A percentile compares a stretch with the other conserved stretches of the same genome.
phyloP scores from a whole-genome alignment of 1,140 invertebrate species.

The Apis laboriosa region DNA sequence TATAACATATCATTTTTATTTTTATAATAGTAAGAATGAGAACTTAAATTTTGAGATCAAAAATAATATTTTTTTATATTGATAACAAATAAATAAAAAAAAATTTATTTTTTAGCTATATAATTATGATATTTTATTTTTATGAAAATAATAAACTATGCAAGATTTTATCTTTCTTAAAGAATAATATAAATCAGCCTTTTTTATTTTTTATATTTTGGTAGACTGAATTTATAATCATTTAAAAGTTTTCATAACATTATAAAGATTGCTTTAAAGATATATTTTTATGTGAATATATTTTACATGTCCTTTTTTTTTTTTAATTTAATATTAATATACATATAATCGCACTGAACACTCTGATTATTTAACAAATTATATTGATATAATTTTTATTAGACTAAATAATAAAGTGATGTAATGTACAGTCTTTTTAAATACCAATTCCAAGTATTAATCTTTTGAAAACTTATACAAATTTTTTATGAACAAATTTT shows the following conservation, averaged over 20 bases:
- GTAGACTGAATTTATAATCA: conserved; percentile 21
- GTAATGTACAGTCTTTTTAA: conserved; percentile 34
- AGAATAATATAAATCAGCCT: conserved; percentile 15
- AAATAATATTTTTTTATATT: not conserved
- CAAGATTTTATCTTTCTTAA: conserved; percentile 1
- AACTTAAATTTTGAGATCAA: conserved; percentile 8
- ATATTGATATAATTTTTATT: not conserved
- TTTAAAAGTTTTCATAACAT: not conserved
- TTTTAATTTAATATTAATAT: conserved; percentile 13
- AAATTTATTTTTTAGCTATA: not conserved
- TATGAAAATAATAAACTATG: conserved; percentile 5
- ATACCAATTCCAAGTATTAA: conserved; percentile 33
- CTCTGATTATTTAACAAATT: conserved; percentile 34
- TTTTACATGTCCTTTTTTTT: not conserved
- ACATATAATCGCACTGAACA: conserved; percentile 27
- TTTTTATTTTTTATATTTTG: not conserved
- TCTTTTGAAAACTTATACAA: not conserved
- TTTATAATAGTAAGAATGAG: conserved; percentile 10
- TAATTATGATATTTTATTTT: not conserved
- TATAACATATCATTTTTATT: not conserved
- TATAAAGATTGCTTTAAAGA: conserved; percentile 16
- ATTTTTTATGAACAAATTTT: not conserved
- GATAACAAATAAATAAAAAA: not conserved
- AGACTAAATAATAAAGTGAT: conserved; percentile 28
- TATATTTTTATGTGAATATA: not conserved